Evolutionary conservation across 2,888 invertebrate species (phyloP), one percentile per base, ranked within the genome.

Genomic region (Aethes cnicana): DNA sequence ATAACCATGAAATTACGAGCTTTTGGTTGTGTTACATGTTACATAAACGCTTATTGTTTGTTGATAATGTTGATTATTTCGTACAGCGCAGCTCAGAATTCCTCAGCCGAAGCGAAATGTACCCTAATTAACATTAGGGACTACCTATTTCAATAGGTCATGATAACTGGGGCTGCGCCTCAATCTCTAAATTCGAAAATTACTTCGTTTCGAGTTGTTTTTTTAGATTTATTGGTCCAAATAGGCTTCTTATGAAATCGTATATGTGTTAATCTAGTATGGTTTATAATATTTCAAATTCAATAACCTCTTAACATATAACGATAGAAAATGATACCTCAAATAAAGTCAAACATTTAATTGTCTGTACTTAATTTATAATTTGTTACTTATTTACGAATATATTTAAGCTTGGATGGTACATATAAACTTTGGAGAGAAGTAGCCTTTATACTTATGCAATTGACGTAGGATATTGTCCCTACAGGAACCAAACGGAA

Each of bases 41-140:
- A n/a, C n/a, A n/a, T n/a, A n/a, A 56, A 57, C 46, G 64, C 62
- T 62, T 64, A 46, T 54, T 47, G 61, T 62, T 62, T 63, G 58
- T 54, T 57, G 55, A 49, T 56, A 50, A 62, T 48, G 48, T 37
- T 32, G 26, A 25, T 55, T 8, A 8, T 35, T 11, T 8, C n/a
- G 11, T 5, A 30, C 30, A 30, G 23, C 39, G 25, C 17, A 12
- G 12, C 8, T 5, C 33, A 11, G 17, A 25, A 4, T n/a, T 7
- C 4, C 3, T 4, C 1, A 30, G 3, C 8, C n/a, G 12, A 8
- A 35, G n/a, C 16, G 17, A 35, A 14, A 36, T 14, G 16, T 12
- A 26, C 17, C 4, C 9, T 23, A 33, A 16, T 4, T 8, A n/a
- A n/a, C n/a, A n/a, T n/a, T n/a, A n/a, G n/a, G n/a, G n/a, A n/a